phyloP scores from a whole-genome alignment of 2,113 vertebrate species.

The Budorcas taxicolor region DNA sequence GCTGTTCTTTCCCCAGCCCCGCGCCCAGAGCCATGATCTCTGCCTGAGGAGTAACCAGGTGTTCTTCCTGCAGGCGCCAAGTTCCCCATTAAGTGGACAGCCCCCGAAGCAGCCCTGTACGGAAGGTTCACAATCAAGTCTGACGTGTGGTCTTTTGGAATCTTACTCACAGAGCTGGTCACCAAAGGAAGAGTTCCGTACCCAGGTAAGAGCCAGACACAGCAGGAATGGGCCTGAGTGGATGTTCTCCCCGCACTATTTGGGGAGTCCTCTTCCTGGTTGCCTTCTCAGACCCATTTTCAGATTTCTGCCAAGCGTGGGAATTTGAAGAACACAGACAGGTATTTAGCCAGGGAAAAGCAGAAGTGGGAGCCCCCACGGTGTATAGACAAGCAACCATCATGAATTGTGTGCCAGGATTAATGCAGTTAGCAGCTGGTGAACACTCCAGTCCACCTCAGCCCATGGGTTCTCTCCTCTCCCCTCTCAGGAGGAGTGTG shows the following conservation, averaged over 20 bases:
- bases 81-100: slow-evolving; percentile 99
- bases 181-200: slow-evolving; percentile 98
- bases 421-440: background rate
- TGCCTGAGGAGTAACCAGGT: background rate
- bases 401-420: background rate
- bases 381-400: background rate
- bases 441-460: background rate
- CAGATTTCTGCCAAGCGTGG: background rate
- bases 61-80: slow-evolving; percentile 87
- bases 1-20: too few species aligned
- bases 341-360: background rate
- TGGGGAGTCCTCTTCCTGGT: background rate
- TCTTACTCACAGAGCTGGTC: slow-evolving; percentile 95
- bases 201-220: slow-evolving; percentile 87
- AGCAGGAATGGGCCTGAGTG: background rate
- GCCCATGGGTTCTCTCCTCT: background rate
- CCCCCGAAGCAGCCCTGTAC: slow-evolving; percentile 94
- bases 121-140: slow-evolving; percentile 99
- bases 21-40: fast-evolving
- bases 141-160: slow-evolving; percentile 97
- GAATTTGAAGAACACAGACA: background rate
- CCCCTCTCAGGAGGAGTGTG: background rate
- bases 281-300: background rate
- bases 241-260: background rate
- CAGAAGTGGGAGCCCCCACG: background rate